Evolutionary conservation across 2,888 invertebrate species (phyloP), one percentile per base, ranked within the genome.

Genomic region (Rhopalosiphum nymphaeae): DNA sequence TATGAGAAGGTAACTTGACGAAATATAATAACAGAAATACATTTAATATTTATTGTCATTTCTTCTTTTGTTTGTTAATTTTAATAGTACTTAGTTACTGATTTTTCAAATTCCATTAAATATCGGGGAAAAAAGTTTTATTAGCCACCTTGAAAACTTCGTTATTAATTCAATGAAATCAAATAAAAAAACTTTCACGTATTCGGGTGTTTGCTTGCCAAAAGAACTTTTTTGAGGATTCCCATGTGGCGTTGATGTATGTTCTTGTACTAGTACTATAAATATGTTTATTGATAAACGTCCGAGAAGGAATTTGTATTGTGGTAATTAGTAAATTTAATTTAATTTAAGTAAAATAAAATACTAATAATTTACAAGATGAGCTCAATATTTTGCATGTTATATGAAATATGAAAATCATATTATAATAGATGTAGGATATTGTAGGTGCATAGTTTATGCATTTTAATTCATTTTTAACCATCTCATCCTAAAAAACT

Each of bases 101-200:
- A 25, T 44, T 57, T 1, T 57, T 57, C 57, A 16, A 89, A 57
- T 89, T 29, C 29, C 44, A 26, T 26, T 42, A 36, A 36, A 21
- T 9, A 78, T 25, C 21, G 36, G 21, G 29, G 42, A 89, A 89
- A 53, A 36, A 42, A 89, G 57, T 90, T 90, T n/a, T 67, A 67
- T 44, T 67, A 90, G n/a, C 46, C 90, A 46, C 53, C 67, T 57
- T 26, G 29, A 44, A 90, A 89, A 57, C 89, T 57, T 89, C 21
- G 29, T 89, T 42, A 57, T 89, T 89, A 89, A 89, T 89, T 89
- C 56, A 42, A 56, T 57, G 9, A 57, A 89, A 89, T 89, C 42
- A 89, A 89, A 89, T 89, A 56, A 89, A 89, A 29, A 61, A 90
- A 90, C 90, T 67, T 90, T 90, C 7, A 11, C 16, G 25, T 49